These are phyloP conservation scores for Disparrhopalites patrizii DNA, from an alignment of 2,888 invertebrate genomes.

Conservation along the genomic window DNA sequence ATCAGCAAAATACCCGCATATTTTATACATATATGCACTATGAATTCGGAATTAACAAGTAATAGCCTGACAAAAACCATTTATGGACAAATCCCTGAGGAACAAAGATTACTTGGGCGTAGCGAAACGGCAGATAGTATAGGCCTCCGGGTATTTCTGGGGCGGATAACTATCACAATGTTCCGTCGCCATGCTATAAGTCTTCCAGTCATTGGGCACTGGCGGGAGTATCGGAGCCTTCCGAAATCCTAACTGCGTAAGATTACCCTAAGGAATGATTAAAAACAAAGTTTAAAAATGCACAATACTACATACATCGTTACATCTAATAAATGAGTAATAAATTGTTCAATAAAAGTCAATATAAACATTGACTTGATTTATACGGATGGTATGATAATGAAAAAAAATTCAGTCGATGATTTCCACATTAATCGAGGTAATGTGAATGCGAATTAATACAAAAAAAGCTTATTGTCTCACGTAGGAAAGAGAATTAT, in stretches of 20 bases:
- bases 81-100: too few species aligned
- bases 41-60: not conserved
- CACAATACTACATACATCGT: too few species aligned
- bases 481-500: conserved; percentile 38
- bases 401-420: too few species aligned
- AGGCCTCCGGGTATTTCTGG: conserved; percentile 35
- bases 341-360: too few species aligned
- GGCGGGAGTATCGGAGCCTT: conserved; percentile 34
- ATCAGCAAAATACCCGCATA: not conserved
- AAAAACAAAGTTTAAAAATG: not conserved
- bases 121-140: conserved; percentile 35
- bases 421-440: too few species aligned
- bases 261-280: conserved; percentile 33
- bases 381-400: too few species aligned
- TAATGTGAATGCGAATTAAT: too few species aligned
- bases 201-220: conserved; percentile 44
- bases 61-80: not conserved
- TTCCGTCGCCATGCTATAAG: conserved; percentile 36
- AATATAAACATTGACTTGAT: too few species aligned
- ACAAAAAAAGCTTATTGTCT: not conserved
- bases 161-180: conserved; percentile 21
- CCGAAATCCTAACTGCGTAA: conserved; percentile 40
- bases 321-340: not conserved
- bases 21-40: not conserved
- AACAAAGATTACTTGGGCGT: conserved; percentile 32